phyloP scores from a whole-genome alignment of 2,888 invertebrate genomes.

The Plebejus argus region DNA sequence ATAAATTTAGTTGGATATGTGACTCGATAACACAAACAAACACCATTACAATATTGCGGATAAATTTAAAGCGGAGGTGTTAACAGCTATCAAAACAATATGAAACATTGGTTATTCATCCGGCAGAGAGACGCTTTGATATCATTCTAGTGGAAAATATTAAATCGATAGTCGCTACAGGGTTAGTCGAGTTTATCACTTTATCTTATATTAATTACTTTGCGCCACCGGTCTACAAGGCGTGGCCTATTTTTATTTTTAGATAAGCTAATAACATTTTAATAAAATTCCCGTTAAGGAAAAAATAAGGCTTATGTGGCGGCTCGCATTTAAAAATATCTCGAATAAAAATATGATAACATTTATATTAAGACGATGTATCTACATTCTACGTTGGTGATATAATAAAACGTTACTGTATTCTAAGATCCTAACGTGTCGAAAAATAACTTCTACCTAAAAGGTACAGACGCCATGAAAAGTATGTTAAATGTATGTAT shows the following conservation, averaged over 20 bases:
- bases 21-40: conserved; percentile 1
- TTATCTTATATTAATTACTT: conserved; percentile 39
- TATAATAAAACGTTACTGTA: not conserved
- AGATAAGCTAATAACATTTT: conserved; percentile 11
- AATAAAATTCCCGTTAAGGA: not conserved
- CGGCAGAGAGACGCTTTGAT: conserved; percentile 43
- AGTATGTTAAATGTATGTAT: conserved; percentile 44
- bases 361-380: not conserved
- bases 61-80: conserved; percentile 39
- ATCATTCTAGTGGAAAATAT: conserved; percentile 40
- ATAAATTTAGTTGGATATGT: not conserved
- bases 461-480: conserved; percentile 37
- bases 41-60: conserved; percentile 33
- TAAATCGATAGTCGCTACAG: conserved; percentile 37
- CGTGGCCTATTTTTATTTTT: conserved; percentile 15
- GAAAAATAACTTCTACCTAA: not conserved
- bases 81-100: conserved; percentile 38
- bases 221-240: conserved; percentile 12
- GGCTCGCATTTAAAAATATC: not conserved
- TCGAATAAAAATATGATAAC: not conserved
- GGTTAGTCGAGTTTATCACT: conserved; percentile 33
- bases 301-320: not conserved
- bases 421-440: too few relatives aligned
- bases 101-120: conserved; percentile 44
- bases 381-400: not conserved